These are phyloP conservation scores for Xyrauchen texanus DNA, from an alignment of 2,113 vertebrate species.

Conservation along the genomic window DNA sequence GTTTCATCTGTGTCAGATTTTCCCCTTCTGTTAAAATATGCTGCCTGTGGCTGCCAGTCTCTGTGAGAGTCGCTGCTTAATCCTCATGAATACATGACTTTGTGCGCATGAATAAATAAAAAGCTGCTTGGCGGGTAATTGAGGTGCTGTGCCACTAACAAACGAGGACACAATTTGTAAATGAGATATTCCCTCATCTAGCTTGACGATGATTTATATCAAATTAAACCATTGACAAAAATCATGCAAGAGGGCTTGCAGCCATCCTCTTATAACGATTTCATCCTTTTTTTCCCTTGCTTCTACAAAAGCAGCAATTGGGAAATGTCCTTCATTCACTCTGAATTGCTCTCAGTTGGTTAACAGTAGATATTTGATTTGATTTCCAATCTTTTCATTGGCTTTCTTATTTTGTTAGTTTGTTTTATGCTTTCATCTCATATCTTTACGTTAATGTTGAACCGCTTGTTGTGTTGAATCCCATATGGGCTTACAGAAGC, in stretches of 20 bases:
- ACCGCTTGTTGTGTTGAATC: slow-evolving; percentile 7
- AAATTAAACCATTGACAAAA: slow-evolving; percentile 65
- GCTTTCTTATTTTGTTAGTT: background rate
- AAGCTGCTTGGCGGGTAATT: slow-evolving; percentile 78
- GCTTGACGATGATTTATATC: slow-evolving; percentile 64
- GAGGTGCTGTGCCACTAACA: slow-evolving; percentile 77
- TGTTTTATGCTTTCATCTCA: background rate
- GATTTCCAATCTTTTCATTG: background rate
- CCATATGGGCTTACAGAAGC: slow-evolving; percentile 2
- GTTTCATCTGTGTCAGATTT: slow-evolving; percentile 72
- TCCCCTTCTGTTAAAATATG: slow-evolving; percentile 76
- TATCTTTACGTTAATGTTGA: background rate
- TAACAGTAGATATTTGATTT: background rate
- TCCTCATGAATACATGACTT: slow-evolving; percentile 83
- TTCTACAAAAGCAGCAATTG: slow-evolving; percentile 10
- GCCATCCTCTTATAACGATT: slow-evolving; percentile 23
- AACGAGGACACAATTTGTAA: slow-evolving; percentile 77
- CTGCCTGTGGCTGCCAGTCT: slow-evolving; percentile 78
- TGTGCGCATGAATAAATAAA: slow-evolving; percentile 83
- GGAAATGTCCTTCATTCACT: background rate
- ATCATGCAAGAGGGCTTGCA: slow-evolving; percentile 55
- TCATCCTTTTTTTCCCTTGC: background rate
- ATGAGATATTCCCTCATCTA: slow-evolving; percentile 66
- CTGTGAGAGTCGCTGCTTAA: slow-evolving; percentile 75
- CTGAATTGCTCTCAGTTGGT: slow-evolving; percentile 28